phyloP scores from a whole-genome alignment of 1,140 invertebrate species.

The Pseudomyrmex pallidus region DNA sequence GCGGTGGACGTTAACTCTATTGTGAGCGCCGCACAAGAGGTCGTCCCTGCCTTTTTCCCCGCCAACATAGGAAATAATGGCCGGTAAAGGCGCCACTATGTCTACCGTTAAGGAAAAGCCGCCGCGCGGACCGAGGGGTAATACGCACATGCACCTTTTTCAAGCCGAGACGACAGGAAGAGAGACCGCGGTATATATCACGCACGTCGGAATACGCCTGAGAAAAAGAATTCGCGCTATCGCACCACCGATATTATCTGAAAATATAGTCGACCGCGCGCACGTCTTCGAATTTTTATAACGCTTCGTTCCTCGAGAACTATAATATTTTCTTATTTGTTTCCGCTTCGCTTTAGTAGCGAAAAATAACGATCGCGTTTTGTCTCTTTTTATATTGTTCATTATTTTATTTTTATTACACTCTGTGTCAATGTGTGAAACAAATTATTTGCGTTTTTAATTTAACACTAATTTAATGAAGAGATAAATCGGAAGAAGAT shows the following conservation, averaged over 20 bases:
- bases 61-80: slow-evolving; percentile 53
- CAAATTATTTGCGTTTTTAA: too few species aligned
- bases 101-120: slow-evolving; percentile 51
- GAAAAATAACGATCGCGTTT: too few species aligned
- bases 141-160: slow-evolving; percentile 46
- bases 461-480: too few species aligned
- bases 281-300: slow-evolving; percentile 5
- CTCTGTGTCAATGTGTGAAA: too few species aligned
- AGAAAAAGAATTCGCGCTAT: slow-evolving; percentile 41
- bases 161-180: slow-evolving; percentile 17
- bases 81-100: slow-evolving; percentile 42
- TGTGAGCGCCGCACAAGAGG: slow-evolving; percentile 22
- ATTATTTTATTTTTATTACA: too few species aligned
- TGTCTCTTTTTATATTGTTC: too few species aligned
- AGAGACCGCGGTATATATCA: slow-evolving; percentile 26
- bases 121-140: slow-evolving; percentile 24
- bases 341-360: not conserved
- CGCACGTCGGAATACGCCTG: slow-evolving; percentile 3
- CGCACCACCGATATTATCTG: slow-evolving; percentile 43
- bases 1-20: slow-evolving; percentile 31
- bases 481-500: too few species aligned
- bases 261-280: slow-evolving; percentile 13
- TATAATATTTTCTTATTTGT: slow-evolving; percentile 1
- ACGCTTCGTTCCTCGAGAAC: not conserved
- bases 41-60: slow-evolving; percentile 23